Evolutionary conservation across 1,140 invertebrate species (phyloP).

Genomic region (Diprion similis): DNA sequence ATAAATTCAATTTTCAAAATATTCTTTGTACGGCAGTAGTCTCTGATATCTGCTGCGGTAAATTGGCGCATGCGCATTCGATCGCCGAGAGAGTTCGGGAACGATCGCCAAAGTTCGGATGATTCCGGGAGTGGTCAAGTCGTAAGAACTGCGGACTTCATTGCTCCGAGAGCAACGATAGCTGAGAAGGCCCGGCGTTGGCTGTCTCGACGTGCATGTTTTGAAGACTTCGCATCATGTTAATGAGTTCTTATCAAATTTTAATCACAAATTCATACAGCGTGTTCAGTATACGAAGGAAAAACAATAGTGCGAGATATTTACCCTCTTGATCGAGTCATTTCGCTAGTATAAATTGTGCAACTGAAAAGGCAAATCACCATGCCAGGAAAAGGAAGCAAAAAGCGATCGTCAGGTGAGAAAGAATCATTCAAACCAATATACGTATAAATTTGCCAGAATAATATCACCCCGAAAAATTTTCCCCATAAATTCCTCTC

Average conservation of each 20-base stretch:
- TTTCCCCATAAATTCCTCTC: too few relatives aligned
- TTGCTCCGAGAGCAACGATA: slow-evolving; percentile 18
- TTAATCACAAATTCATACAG: slow-evolving; percentile 54
- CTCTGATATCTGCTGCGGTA: too few relatives aligned
- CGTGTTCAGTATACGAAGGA: slow-evolving; percentile 60
- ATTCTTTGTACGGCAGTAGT: too few relatives aligned
- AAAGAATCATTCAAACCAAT: background rate
- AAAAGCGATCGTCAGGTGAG: slow-evolving; percentile 54
- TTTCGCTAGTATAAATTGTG: slow-evolving; percentile 52
- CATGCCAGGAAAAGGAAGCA: slow-evolving; percentile 57
- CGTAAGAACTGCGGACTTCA: background rate
- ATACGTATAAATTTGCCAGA: background rate
- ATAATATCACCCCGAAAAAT: too few relatives aligned
- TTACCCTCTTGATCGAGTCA: slow-evolving; percentile 61
- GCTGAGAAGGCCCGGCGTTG: slow-evolving; percentile 56
- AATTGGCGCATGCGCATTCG: too few relatives aligned
- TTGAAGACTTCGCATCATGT: slow-evolving; percentile 55
- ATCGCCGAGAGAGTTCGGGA: too few relatives aligned
- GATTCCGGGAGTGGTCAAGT: slow-evolving; percentile 10
- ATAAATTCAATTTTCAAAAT: too few relatives aligned
- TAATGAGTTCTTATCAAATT: slow-evolving; percentile 57
- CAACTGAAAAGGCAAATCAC: slow-evolving; percentile 46
- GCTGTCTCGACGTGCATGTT: slow-evolving; percentile 58
- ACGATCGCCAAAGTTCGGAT: slow-evolving; percentile 27
- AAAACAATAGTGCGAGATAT: slow-evolving; percentile 58